Percentiles rank a stretch among this genome's conserved stretches.
These are phyloP conservation scores for Dromiciops gliroides DNA, from an alignment of 2,113 vertebrate genomes.

Conservation along the genomic window DNA sequence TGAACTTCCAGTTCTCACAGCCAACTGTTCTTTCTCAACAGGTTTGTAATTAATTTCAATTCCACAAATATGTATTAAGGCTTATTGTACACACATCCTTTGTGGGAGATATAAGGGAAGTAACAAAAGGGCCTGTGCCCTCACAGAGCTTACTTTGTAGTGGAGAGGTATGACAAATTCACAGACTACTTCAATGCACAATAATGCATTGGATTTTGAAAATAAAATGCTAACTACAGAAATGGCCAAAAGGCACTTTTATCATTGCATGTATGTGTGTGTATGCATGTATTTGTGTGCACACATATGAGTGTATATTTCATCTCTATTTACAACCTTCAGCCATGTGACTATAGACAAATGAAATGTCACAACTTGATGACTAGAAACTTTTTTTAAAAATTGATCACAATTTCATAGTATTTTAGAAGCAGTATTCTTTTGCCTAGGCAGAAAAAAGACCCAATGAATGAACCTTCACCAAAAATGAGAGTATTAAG, in stretches of 20 bases:
- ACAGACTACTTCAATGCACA: background rate
- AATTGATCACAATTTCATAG: background rate
- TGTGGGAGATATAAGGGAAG: background rate
- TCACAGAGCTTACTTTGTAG: background rate
- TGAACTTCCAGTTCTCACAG: conserved; percentile 71
- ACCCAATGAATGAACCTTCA: background rate
- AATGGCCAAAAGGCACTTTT: background rate
- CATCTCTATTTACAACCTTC: background rate
- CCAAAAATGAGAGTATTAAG: background rate
- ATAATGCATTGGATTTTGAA: background rate
- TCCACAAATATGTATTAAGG: background rate
- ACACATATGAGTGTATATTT: background rate
- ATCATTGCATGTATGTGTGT: background rate
- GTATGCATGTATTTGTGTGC: no score
- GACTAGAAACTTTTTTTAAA: background rate
- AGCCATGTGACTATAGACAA: conserved; percentile 33
- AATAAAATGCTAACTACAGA: background rate
- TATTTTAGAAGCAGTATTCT: background rate
- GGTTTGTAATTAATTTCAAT: conserved; percentile 54
- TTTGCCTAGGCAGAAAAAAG: background rate
- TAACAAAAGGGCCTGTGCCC: background rate
- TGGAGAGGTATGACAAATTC: background rate
- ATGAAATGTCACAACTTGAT: conserved; percentile 22
- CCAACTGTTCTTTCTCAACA: conserved; percentile 65
- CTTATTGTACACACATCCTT: background rate